Percentiles rank a stretch among this genome's conserved stretches.
Conservation (phyloP, 1,140 invertebrate genomes). For the Cyphomyrmex costatus region DNA sequence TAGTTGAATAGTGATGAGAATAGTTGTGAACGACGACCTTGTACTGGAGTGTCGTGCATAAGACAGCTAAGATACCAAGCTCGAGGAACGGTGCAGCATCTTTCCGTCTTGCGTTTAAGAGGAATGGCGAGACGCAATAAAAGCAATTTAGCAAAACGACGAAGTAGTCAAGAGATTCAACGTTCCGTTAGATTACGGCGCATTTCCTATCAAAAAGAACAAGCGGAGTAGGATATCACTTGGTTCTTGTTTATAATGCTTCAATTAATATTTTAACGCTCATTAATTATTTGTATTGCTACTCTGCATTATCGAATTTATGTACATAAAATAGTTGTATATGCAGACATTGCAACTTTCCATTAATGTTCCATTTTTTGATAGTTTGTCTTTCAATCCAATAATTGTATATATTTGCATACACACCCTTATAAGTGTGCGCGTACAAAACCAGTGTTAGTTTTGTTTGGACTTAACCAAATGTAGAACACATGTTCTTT, state of each 20-base stretch:
- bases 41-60: neutral
- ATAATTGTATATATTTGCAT: constrained; percentile 71
- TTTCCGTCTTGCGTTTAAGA: constrained; percentile 12
- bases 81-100: neutral
- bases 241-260: constrained; percentile 57
- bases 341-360: constrained; percentile 71
- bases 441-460: constrained; percentile 61
- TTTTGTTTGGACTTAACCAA: constrained; percentile 75
- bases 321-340: constrained; percentile 73
- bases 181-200: constrained; percentile 49
- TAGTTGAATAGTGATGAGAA: constrained; percentile 1
- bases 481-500: constrained; percentile 72
- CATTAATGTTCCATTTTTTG: constrained; percentile 75
- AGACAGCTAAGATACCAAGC: constrained; percentile 13
- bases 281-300: constrained; percentile 70
- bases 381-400: constrained; percentile 66
- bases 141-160: constrained; percentile 56
- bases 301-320: constrained; percentile 58
- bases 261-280: constrained; percentile 68
- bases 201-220: constrained; percentile 45
- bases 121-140: constrained; percentile 40
- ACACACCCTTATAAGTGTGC: constrained; percentile 60
- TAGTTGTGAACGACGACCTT: constrained; percentile 10
- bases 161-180: constrained; percentile 50
- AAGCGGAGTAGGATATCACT: constrained; percentile 16